Evolutionary conservation across 2,113 vertebrate species (phyloP), one percentile per base, ranked within the genome.

Genomic region (Silurus meridionalis): DNA sequence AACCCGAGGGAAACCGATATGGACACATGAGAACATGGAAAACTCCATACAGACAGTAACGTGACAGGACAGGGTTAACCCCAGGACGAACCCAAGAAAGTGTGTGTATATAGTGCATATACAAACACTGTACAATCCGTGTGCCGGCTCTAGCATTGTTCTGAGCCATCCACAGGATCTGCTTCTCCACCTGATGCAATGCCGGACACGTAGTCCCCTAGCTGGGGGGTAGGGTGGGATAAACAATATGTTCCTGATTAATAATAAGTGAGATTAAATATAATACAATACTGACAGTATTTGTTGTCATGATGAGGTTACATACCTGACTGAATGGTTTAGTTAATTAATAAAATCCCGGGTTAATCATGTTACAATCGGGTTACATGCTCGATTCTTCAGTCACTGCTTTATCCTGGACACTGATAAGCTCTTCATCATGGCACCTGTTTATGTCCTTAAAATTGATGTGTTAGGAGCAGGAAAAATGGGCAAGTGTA

Each of bases 151-250:
- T 92, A 63, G 96, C 95, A 89, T 97, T 95, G 5, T 95, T 97
- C 89, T 98, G 97, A 19, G 97, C 96, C 95, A 96, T 96, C 96
- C 96, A 97, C 89, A 98, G 86, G 28, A 97, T 91, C 0, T 97
- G 96, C 84, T 98, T 96, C 91, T 97, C 96, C 13, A 96, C 96
- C 23, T 95, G 90, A 98, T 88, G 96, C 96, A 81, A 97, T 96
- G 91, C 97, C 96, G 25, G 95, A 92, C 50, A 98, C 93, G 74
- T 94, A 94, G 91, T 95, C 95, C 10, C 94, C 94, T 84, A 97
- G 88, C 97, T 98, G 93, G 0, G 82, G 5, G 86, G 61, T 82
- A 82, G 48, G 28, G 74, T 17, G 57, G 7, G 57, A 52, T 74
- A 82, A 60, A 74, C 61, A 66, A 52, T 69, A 48, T 55, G 48